Conservation (phyloP, 1,140 invertebrate genomes). For the Drosophila nikananu region DNA sequence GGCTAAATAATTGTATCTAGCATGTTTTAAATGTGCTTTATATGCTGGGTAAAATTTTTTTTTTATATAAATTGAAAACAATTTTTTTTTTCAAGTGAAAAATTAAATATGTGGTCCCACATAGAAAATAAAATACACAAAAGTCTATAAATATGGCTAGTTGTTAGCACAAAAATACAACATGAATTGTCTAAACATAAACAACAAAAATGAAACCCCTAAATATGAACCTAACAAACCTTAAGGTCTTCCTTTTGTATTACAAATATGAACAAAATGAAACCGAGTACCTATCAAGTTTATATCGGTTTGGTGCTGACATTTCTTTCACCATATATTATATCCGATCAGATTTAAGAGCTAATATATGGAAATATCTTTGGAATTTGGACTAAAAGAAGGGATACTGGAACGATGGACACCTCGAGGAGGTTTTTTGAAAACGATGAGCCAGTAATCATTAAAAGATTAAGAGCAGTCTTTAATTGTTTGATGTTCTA, state of each 20-base stretch:
- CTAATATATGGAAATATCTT: neutral
- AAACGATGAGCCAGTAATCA: neutral
- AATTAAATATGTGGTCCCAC: neutral
- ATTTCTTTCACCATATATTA: neutral
- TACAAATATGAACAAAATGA: neutral
- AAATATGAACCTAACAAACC: neutral
- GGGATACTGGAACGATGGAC: neutral
- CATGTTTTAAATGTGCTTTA: slow-evolving; percentile 8
- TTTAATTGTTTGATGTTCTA: neutral
- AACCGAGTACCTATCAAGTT: neutral
- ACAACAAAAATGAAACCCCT: too few species aligned
- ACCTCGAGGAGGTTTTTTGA: neutral
- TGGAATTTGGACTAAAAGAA: neutral
- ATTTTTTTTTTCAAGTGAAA: neutral
- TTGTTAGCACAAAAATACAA: neutral
- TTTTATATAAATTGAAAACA: neutral
- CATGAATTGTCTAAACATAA: too few species aligned
- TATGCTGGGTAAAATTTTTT: neutral
- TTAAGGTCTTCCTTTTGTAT: neutral
- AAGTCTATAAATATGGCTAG: neutral
- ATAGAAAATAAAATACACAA: neutral
- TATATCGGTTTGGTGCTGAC: neutral
- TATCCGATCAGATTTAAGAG: neutral
- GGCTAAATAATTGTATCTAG: neutral
- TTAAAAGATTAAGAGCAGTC: neutral